These are phyloP conservation scores for Leucoraja ocellata DNA, from an alignment of 2,797 vertebrate species.

Conservation along the genomic window DNA sequence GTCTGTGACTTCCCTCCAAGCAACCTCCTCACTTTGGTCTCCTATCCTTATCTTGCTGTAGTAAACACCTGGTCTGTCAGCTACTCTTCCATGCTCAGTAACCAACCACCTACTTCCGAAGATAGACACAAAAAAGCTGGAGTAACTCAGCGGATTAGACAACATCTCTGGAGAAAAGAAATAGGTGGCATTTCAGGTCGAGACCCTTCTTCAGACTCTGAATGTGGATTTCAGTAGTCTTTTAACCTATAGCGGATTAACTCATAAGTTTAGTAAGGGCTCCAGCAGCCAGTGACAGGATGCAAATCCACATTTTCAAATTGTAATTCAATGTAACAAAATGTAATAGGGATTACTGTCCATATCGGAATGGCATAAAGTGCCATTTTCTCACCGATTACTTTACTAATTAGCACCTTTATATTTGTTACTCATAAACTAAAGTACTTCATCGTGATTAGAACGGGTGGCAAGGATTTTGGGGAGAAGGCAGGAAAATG, in stretches of 20 bases:
- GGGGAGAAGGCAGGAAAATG: neutral
- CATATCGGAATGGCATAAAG: neutral
- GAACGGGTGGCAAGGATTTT: neutral
- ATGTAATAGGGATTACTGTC: neutral
- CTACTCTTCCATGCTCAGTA: neutral
- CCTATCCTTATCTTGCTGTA: neutral
- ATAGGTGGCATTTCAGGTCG: too few relatives aligned
- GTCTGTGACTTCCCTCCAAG: neutral
- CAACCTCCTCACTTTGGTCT: neutral
- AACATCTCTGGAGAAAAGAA: too few relatives aligned
- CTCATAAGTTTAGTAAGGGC: neutral
- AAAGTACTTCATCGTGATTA: neutral
- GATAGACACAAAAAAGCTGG: too few relatives aligned
- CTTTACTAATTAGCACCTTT: neutral
- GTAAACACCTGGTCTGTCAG: neutral
- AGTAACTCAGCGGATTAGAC: too few relatives aligned
- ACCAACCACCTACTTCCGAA: neutral
- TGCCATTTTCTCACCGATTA: neutral
- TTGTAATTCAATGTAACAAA: neutral
- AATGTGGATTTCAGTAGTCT: neutral
- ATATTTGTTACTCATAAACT: neutral
- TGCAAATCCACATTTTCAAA: neutral
- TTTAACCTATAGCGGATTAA: neutral
- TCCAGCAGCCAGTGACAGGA: neutral
- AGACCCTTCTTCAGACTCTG: too few relatives aligned